Conservation (phyloP, 2,797 vertebrate species). For the Scolopax rusticola region DNA sequence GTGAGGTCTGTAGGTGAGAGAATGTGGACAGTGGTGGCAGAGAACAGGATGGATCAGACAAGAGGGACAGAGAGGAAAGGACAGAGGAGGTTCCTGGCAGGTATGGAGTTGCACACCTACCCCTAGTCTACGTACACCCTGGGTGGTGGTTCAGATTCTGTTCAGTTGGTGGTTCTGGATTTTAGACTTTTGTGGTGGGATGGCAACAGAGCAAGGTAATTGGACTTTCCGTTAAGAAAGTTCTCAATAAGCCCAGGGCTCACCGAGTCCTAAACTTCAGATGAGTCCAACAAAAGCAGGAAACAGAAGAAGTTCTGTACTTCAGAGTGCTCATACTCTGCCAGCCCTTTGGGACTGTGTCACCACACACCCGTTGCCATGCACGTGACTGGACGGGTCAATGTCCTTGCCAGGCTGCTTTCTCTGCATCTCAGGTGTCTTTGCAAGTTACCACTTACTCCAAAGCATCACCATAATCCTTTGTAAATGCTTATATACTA, state of each 20-base stretch:
- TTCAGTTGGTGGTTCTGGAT: too few relatives aligned
- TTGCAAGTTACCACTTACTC: not conserved
- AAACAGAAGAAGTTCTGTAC: not conserved
- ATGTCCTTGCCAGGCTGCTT: not conserved
- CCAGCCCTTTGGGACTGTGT: too few relatives aligned
- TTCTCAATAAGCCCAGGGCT: not conserved
- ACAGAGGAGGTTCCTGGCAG: not conserved
- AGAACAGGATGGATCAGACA: not conserved
- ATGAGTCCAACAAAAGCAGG: not conserved
- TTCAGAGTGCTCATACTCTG: not conserved
- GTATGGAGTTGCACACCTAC: not conserved
- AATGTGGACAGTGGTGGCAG: not conserved
- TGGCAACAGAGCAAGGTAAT: not conserved
- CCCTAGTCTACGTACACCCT: not conserved
- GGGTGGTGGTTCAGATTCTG: not conserved
- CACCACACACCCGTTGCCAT: too few relatives aligned
- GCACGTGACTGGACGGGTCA: not conserved
- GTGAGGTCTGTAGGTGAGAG: not conserved
- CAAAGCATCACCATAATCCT: not conserved
- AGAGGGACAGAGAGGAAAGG: not conserved
- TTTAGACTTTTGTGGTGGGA: not conserved
- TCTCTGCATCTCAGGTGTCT: not conserved
- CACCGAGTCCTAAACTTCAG: not conserved
- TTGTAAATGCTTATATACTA: not conserved
- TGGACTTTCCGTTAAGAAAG: not conserved